Evolutionary conservation across 1,140 invertebrate genomes (phyloP), one percentile per base, ranked within the genome.

Genomic region (Rhagoletis zephyria): DNA sequence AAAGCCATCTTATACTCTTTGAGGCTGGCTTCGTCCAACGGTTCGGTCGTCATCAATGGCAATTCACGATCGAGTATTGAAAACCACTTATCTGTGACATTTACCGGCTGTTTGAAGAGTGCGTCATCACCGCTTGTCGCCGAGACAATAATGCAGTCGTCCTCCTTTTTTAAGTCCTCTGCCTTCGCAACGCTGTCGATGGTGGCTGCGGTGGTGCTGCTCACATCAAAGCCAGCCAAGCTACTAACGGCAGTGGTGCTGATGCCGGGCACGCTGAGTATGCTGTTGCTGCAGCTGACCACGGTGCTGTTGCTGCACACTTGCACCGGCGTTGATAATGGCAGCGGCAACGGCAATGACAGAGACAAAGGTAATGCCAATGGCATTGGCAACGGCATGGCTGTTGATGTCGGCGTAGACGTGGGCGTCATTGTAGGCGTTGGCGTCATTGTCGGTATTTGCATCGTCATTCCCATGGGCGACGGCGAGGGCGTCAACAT

Each of bases 71-170:
- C 91, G 6, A 92, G 89, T 60, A 93, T 94, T 6, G 94, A 95
- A 90, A 95, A 95, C 94, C 94, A 95, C 91, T 94, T 95, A 45
- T 88, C 88, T 30, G 85, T 63, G 59, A 67, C 60, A 45, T 87
- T 85, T 56, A 59, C 85, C 56, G 85, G 59, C 12, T 59, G 63
- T n/a, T 86, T 85, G 56, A 87, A 70, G 65, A 91, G 91, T 3
- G 89, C 89, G 9, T 90, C 67, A 45, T 92, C 91, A 1, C 70
- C 88, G n/a, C 89, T 89, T 6, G 90, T 65, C 3, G 91, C 89
- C 10, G 91, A 91, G 2, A 92, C 91, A 61, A 92, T 90, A 16
- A 92, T 91, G 88, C 91, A 92, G 42, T 92, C 91, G 5, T 92
- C 91, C 74, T 92, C 91, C 81, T 91, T 91, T 86, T 92, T 92